A percentile compares a stretch with the other conserved stretches of the same genome.
Conservation (phyloP, 2,888 invertebrate genomes). For the Limnephilus rhombicus region DNA sequence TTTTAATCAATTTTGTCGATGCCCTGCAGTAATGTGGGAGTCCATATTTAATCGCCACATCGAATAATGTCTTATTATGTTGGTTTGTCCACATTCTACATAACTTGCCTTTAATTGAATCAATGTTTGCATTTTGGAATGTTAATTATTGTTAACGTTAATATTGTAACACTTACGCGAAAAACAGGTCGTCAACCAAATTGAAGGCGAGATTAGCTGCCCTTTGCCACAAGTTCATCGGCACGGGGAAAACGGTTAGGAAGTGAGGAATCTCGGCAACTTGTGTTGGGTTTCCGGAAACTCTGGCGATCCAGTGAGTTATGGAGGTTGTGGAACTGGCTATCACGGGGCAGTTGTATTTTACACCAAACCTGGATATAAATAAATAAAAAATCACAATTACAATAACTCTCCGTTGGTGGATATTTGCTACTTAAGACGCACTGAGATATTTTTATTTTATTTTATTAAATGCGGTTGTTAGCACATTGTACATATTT, state of each 20-base stretch:
- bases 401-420: too few species aligned
- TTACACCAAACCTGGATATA: slow-evolving; percentile 5
- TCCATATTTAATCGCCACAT: too few species aligned
- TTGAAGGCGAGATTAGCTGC: slow-evolving; percentile 11
- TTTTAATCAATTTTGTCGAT: too few species aligned
- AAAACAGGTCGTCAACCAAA: neutral
- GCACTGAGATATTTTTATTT: neutral
- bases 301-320: neutral
- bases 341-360: slow-evolving; percentile 6
- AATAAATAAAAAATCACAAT: too few species aligned
- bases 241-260: slow-evolving; percentile 6
- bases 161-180: neutral
- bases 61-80: too few species aligned
- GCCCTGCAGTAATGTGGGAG: too few species aligned
- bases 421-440: too few species aligned
- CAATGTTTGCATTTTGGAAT: neutral
- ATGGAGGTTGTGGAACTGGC: neutral
- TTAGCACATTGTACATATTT: too few species aligned
- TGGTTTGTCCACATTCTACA: too few species aligned
- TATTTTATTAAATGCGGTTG: neutral
- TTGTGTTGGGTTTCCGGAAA: neutral
- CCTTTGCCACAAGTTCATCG: slow-evolving; percentile 56
- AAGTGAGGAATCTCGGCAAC: slow-evolving; percentile 46
- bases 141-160: neutral
- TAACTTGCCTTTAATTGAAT: too few species aligned